Evolutionary conservation across 2,888 invertebrate genomes (phyloP).

Genomic region (Folsomia manolachei): DNA sequence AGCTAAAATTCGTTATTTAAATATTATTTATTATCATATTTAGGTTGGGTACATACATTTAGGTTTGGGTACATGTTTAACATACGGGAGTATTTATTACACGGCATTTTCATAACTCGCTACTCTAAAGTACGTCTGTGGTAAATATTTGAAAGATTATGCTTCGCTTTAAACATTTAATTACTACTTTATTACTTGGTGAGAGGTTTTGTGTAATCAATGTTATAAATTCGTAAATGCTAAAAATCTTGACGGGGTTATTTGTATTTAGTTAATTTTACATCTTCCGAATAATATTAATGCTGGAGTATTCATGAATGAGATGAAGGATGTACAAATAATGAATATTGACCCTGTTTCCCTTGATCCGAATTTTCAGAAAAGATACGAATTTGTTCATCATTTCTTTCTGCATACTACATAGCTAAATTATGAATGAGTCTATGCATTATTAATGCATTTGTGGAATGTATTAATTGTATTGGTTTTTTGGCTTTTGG

Average conservation of each 20-base stretch:
- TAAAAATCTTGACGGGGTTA: neutral
- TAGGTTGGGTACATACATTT: neutral
- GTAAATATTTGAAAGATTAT: neutral
- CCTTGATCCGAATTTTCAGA: slow-evolving; percentile 13
- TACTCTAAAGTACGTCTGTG: no score
- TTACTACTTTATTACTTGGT: neutral
- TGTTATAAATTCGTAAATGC: neutral
- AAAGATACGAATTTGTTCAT: neutral
- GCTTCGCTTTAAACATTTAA: no score
- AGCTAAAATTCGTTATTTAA: no score
- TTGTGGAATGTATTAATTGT: neutral
- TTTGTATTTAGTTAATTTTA: no score
- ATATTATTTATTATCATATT: no score
- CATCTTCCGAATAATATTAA: no score
- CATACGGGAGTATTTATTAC: neutral
- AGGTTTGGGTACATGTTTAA: neutral
- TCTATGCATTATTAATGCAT: neutral
- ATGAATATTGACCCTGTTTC: slow-evolving; percentile 19
- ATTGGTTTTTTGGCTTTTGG: neutral
- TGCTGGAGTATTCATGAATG: no score
- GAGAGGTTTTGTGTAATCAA: neutral
- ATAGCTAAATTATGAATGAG: no score
- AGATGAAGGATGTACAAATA: neutral
- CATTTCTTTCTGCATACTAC: no score
- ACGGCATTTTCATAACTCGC: neutral